Evolutionary conservation across 2,888 invertebrate genomes (phyloP), one percentile per base, ranked within the genome.

Genomic region (Drosophila birchii): DNA sequence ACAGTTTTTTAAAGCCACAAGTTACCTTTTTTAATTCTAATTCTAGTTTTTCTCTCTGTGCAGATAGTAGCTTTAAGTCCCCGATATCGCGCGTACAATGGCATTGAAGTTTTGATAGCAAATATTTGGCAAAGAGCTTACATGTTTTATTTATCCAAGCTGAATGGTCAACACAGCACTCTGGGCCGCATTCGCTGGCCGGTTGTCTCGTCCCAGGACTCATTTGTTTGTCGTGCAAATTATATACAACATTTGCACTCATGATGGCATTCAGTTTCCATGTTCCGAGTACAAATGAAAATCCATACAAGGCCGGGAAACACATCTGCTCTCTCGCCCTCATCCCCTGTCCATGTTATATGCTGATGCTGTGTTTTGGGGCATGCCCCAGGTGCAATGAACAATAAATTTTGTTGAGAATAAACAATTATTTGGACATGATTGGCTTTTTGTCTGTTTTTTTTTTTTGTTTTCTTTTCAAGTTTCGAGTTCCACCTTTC

Each of bases 71-170:
- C 76, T 86, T 83, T 71, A 88, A 88, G 84, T 69, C 67, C 29
- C 67, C 39, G 18, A 71, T 62, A 62, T 64, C 56, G 61, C 80
- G 78, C 63, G 44, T 66, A 58, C 44, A 47, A 49, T 74, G 79
- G 59, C 76, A 76, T 84, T 88, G 64, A 84, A 88, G 85, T 80
- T 43, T 53, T 44, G 26, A 51, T 56, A 29, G 53, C 75, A 89
- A 86, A 86, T 89, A 83, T 86, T 86, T 89, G 76, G 68, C 66
- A 67, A 86, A 79, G 71, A 78, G 86, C 64, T 86, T 86, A 83
- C 84, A 88, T 89, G 84, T 81, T 86, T 88, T 86, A 86, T 89
- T 86, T 86, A 66, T 79, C 75, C 75, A 74, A 86, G 81, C 86
- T 78, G 69, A 86, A 86, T 73, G 89, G 89, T 89, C 86, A 86